Conservation (phyloP, 2,797 vertebrate genomes). For the Dromococcyx pavoninus region DNA sequence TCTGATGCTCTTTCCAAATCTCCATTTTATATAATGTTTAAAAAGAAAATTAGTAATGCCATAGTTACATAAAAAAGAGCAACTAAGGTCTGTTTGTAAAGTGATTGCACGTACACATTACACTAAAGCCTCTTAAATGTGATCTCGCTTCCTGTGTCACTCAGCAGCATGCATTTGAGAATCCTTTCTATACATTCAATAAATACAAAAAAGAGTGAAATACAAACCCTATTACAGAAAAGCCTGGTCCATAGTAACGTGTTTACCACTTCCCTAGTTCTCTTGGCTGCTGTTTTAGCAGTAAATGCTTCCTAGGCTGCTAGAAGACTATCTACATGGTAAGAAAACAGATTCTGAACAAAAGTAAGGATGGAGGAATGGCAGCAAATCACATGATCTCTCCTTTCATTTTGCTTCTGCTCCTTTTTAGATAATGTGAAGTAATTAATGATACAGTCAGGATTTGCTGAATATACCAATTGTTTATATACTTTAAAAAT, state of each 20-base stretch:
- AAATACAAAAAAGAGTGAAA: background rate
- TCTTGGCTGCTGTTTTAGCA: background rate
- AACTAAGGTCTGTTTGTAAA: background rate
- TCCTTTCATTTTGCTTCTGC: background rate
- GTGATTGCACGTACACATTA: background rate
- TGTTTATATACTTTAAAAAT: background rate
- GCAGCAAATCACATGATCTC: background rate
- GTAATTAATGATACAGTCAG: background rate
- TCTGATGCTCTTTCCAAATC: background rate
- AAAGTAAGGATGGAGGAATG: background rate
- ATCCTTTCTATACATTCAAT: background rate
- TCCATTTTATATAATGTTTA: background rate
- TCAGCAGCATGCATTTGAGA: background rate
- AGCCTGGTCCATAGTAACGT: background rate
- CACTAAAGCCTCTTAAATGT: background rate
- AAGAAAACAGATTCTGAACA: background rate
- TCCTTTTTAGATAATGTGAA: background rate
- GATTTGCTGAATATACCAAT: background rate
- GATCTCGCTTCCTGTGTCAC: background rate
- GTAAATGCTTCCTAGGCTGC: background rate
- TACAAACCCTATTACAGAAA: background rate
- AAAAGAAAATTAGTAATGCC: background rate
- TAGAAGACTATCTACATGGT: background rate
- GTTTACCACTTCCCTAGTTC: background rate
- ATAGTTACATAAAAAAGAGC: background rate